Percentiles rank a stretch among this genome's conserved stretches.
Evolutionary conservation across 1,140 invertebrate species (phyloP).

Genomic region (Drosophila pseudoobscura): DNA sequence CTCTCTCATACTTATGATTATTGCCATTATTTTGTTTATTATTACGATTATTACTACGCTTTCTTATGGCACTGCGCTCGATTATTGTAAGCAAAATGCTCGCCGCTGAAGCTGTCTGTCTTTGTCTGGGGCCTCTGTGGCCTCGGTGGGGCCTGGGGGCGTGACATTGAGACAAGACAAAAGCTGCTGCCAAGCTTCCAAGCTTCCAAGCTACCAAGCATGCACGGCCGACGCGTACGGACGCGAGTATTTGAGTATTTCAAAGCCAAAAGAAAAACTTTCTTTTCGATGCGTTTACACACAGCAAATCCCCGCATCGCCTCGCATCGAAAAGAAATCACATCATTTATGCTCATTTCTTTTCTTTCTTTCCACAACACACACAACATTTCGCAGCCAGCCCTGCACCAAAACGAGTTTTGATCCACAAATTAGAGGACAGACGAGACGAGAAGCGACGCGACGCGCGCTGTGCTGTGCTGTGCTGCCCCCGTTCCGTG

Average conservation of each 20-base stretch:
- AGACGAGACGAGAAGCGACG: constrained; percentile 7
- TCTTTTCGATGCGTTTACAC: constrained; percentile 61
- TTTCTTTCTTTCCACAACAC: constrained; percentile 6
- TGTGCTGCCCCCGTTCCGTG: constrained; percentile 3
- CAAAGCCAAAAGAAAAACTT: constrained; percentile 51
- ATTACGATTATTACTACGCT: constrained; percentile 64
- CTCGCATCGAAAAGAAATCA: constrained; percentile 66
- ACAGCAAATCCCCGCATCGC: constrained; percentile 30
- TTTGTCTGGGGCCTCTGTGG: no score
- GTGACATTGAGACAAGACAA: constrained; percentile 73
- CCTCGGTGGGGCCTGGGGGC: constrained; percentile 19
- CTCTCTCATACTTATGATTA: constrained; percentile 48
- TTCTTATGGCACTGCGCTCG: constrained; percentile 51
- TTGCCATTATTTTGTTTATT: constrained; percentile 42
- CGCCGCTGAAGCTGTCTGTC: constrained; percentile 14
- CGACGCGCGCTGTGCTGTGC: no score
- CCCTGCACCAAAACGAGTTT: constrained; percentile 48
- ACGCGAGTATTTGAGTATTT: no score
- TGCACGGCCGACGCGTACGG: no score
- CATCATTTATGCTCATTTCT: constrained; percentile 34
- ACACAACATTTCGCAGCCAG: constrained; percentile 9
- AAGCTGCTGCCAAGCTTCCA: constrained; percentile 26
- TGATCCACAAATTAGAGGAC: constrained; percentile 39
- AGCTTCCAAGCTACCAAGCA: no score
- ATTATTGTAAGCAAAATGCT: constrained; percentile 57